phyloP scores from a whole-genome alignment of 2,797 vertebrate genomes.

The Merluccius polli region DNA sequence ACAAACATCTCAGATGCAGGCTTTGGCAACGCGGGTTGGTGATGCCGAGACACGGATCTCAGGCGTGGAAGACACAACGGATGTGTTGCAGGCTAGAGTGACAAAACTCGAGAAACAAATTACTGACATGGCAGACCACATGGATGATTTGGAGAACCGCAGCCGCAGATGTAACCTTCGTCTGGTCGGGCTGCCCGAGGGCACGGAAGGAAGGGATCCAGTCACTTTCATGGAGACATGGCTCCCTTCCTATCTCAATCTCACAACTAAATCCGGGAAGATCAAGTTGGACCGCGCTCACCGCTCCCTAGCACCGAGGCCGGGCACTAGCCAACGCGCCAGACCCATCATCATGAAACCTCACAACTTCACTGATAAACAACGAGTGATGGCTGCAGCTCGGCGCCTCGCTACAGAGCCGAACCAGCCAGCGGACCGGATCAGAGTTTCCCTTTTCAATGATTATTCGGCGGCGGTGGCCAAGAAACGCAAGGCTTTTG shows the following conservation, averaged over 20 bases:
- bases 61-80: no score
- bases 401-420: background rate
- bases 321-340: no score
- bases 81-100: no score
- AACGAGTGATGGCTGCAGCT: background rate
- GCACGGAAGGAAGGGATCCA: background rate
- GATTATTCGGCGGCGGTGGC: slow-evolving; percentile 15
- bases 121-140: background rate
- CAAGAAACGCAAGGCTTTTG: slow-evolving; percentile 11
- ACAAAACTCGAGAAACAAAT: background rate
- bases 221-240: background rate
- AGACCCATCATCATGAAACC: no score
- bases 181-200: background rate
- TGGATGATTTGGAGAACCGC: no score
- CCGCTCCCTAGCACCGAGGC: no score
- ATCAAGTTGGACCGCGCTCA: no score
- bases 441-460: slow-evolving; percentile 13
- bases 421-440: background rate
- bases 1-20: no score
- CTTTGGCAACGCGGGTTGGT: no score
- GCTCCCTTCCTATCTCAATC: background rate
- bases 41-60: no score
- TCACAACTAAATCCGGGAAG: slow-evolving; percentile 1
- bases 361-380: no score
- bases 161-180: background rate